Evolutionary conservation across 2,888 invertebrate species (phyloP), one percentile per base, ranked within the genome.

Genomic region (Epirrhoe tristata): DNA sequence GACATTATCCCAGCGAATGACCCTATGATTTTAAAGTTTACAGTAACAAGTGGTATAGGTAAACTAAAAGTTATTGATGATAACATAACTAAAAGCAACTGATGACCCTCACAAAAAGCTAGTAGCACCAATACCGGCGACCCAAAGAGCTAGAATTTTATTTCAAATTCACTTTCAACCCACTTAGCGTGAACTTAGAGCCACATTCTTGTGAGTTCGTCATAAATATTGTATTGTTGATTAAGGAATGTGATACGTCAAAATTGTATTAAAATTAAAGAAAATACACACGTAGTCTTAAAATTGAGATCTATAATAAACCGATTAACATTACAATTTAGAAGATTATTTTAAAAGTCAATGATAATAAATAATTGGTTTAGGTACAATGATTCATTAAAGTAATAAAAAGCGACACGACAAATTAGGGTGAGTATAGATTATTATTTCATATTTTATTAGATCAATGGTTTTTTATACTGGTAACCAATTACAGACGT

Each of bases 111-210:
- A 7, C 48, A 34, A 57, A 14, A 46, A 58, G 59, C 66, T 67
- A 64, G 64, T 71, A 72, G 70, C 66, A 71, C 67, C 70, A 70
- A 67, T 67, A 59, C 50, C 63, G 67, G 66, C 70, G 72, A 74
- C 74, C 71, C 67, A 69, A 66, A 70, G 64, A 70, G 69, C 71
- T 64, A 70, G 67, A 71, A 73, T 63, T 61, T 60, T 16, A 51
- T 51, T 48, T 69, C 62, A 70, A 74, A 73, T 66, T 74, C 70
- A 73, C 71, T 74, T 73, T 71, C 61, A 72, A 71, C 74, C 69
- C 34, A 68, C 68, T 60, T 68, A 17, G 61, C 24, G 61, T 68
- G 61, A 68, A 68, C 61, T 64, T 61, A 53, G 58, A 50, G 24
- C 61, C 53, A 69, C 67, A 74, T 74, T 71, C 57, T 70, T 73